A percentile compares a stretch with the other conserved stretches of the same genome.
phyloP scores from a whole-genome alignment of 2,888 invertebrate species.

The Cheilosia variabilis region DNA sequence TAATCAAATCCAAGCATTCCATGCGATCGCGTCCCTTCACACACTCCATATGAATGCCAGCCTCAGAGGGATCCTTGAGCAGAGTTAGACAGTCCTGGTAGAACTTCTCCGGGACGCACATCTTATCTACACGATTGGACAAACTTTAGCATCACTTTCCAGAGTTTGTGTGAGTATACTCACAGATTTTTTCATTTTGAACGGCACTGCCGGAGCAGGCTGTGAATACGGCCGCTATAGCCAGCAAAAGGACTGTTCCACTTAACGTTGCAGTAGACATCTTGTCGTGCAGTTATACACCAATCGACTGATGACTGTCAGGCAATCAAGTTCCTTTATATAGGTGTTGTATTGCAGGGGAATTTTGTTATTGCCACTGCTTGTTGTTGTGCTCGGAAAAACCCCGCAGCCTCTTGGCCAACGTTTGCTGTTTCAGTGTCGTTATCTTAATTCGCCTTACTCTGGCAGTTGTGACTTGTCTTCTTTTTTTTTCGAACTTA shows the following conservation, averaged over 20 bases:
- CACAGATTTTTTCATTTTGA: conserved; percentile 67
- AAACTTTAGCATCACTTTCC: not conserved
- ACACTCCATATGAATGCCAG: conserved; percentile 87
- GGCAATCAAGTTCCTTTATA: conserved; percentile 72
- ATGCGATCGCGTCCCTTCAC: conserved; percentile 89
- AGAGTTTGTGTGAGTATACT: conserved; percentile 8
- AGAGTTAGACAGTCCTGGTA: conserved; percentile 86
- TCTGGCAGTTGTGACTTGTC: conserved; percentile 1
- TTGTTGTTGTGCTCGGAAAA: conserved; percentile 11
- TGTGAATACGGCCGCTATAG: conserved; percentile 46
- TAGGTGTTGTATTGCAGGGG: conserved; percentile 51
- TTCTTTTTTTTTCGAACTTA: conserved; percentile 29
- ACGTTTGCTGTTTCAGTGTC: conserved; percentile 33
- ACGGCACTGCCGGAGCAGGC: conserved; percentile 44
- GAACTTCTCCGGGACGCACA: conserved; percentile 89
- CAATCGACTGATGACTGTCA: conserved; percentile 69
- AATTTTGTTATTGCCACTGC: conserved; percentile 43
- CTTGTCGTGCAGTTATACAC: conserved; percentile 66
- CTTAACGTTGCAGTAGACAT: conserved; percentile 62
- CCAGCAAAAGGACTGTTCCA: conserved; percentile 49
- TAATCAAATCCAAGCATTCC: conserved; percentile 89
- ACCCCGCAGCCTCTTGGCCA: conserved; percentile 1
- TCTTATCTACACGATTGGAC: conserved; percentile 85
- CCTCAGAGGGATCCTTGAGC: conserved; percentile 83
- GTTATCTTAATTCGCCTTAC: conserved; percentile 58